Percentiles rank a stretch among this genome's conserved stretches.
phyloP scores from a whole-genome alignment of 2,797 vertebrate species.

The Betta splendens region DNA sequence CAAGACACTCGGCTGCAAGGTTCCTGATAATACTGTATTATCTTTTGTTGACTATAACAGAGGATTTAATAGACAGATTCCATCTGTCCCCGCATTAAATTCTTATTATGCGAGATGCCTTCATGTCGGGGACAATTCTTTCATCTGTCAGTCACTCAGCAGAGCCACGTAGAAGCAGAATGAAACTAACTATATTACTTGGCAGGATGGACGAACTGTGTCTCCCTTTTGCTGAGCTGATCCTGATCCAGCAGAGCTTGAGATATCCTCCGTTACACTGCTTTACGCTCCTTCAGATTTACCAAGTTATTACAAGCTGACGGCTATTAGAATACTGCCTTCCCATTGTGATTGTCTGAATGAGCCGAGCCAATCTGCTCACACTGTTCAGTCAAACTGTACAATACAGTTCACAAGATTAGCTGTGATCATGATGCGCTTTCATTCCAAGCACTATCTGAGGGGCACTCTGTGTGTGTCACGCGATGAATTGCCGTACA shows the following conservation, averaged over 20 bases:
- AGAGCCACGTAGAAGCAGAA: slow-evolving; percentile 14
- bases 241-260: slow-evolving; percentile 35
- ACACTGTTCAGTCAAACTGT: slow-evolving; percentile 32
- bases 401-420: slow-evolving; percentile 37
- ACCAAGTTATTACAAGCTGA: slow-evolving; percentile 47
- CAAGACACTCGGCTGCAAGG: background rate
- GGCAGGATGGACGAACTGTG: slow-evolving; percentile 31
- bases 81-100: slow-evolving; percentile 11
- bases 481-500: slow-evolving; percentile 46
- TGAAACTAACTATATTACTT: slow-evolving; percentile 32
- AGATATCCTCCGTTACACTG: slow-evolving; percentile 29
- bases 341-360: slow-evolving; percentile 27
- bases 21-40: slow-evolving; percentile 1
- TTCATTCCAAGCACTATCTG: slow-evolving; percentile 34
- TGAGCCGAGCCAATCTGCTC: slow-evolving; percentile 39
- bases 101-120: slow-evolving; percentile 12
- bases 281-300: slow-evolving; percentile 36
- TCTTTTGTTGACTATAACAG: background rate
- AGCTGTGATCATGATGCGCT: slow-evolving; percentile 39
- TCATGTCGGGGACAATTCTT: slow-evolving; percentile 24
- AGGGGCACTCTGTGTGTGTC: slow-evolving; percentile 47
- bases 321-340: slow-evolving; percentile 27
- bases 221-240: slow-evolving; percentile 29
- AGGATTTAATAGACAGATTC: background rate
- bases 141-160: slow-evolving; percentile 30